Evolutionary conservation across 1,140 invertebrate species (phyloP).

Genomic region (Drosophila chauvacae): DNA sequence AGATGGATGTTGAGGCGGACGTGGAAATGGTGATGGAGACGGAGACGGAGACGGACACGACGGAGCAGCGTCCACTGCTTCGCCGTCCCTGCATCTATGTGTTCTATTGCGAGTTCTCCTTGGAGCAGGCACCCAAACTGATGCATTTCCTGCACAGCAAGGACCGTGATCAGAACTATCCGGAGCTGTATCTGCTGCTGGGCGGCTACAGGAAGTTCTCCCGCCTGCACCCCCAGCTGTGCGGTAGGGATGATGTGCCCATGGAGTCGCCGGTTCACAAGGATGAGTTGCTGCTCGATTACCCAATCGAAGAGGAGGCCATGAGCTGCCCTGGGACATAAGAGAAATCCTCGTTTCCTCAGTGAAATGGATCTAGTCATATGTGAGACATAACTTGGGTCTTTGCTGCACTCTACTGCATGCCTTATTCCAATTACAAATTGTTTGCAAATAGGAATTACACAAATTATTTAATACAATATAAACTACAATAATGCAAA

Average conservation of each 20-base stretch:
- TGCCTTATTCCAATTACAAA: too few species aligned
- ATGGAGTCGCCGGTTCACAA: not conserved
- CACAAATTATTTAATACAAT: too few species aligned
- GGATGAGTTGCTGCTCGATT: too few species aligned
- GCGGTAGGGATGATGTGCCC: constrained; percentile 82
- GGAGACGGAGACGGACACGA: constrained; percentile 85
- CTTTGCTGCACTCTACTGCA: too few species aligned
- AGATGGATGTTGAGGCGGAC: too few species aligned
- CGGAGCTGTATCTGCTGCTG: constrained; percentile 96
- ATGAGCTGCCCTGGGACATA: not conserved
- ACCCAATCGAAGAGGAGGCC: not conserved
- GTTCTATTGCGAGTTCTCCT: constrained; percentile 99
- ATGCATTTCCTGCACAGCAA: constrained; percentile 92
- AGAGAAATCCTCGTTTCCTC: too few species aligned
- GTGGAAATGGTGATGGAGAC: constrained; percentile 63
- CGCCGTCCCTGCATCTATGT: constrained; percentile 89
- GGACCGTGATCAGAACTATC: constrained; percentile 95
- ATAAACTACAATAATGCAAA: too few species aligned
- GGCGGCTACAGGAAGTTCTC: constrained; percentile 97
- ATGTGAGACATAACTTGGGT: too few species aligned
- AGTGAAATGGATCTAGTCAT: too few species aligned
- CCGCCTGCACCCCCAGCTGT: constrained; percentile 88
- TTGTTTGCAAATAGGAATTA: too few species aligned
- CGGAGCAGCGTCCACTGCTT: constrained; percentile 50
- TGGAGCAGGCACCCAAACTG: constrained; percentile 96